Evolutionary conservation across 1,140 invertebrate species (phyloP).

Genomic region (Diabrotica virgifera): DNA sequence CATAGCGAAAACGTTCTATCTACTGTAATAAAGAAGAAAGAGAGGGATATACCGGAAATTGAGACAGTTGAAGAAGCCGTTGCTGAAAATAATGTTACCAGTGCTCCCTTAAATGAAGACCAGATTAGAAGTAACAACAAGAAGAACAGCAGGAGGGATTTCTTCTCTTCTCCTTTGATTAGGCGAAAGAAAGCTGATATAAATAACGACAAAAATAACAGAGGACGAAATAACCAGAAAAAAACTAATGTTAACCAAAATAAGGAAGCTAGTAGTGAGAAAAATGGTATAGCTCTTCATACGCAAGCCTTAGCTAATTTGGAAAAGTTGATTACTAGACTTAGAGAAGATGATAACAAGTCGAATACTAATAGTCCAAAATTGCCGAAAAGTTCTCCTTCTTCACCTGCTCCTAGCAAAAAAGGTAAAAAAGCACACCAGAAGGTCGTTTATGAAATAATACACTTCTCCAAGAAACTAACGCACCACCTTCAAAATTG

Average conservation of each 20-base stretch:
- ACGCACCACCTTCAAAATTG: too few species aligned
- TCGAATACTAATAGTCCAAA: constrained; percentile 58
- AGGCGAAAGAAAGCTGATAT: constrained; percentile 44
- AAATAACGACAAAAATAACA: constrained; percentile 21
- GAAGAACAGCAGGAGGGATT: constrained; percentile 43
- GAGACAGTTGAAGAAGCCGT: constrained; percentile 12
- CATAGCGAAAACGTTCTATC: constrained; percentile 21
- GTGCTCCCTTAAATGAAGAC: not conserved
- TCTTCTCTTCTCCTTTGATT: constrained; percentile 47
- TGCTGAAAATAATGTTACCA: not conserved
- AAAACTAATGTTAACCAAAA: constrained; percentile 22
- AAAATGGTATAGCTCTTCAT: constrained; percentile 49
- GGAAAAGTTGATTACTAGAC: constrained; percentile 55
- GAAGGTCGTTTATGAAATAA: too few species aligned
- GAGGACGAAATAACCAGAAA: constrained; percentile 32
- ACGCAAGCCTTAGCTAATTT: constrained; percentile 56
- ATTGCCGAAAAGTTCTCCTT: constrained; percentile 67
- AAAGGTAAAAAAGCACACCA: constrained; percentile 45
- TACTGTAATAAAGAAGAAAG: constrained; percentile 29
- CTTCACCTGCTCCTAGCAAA: constrained; percentile 68
- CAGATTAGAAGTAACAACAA: constrained; percentile 33
- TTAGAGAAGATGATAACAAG: constrained; percentile 52
- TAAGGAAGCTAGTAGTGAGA: constrained; percentile 13
- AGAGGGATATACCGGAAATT: constrained; percentile 40
- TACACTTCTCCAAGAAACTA: too few species aligned